Percentiles rank a stretch among this genome's conserved stretches.
Conservation (phyloP, 2,113 vertebrate species). For the Hemichromis elongatus region DNA sequence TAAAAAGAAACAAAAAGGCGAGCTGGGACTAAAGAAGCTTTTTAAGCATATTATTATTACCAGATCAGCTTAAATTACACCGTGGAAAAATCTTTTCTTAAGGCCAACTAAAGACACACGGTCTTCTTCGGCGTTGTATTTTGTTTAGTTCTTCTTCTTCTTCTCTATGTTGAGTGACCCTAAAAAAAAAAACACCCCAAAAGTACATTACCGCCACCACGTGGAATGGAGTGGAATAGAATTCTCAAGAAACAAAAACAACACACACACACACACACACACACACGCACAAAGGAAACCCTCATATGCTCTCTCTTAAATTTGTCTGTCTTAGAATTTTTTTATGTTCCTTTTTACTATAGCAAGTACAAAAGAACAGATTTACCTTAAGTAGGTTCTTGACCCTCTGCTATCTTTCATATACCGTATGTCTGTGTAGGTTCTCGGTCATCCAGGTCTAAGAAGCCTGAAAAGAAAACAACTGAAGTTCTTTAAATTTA, state of each 20-base stretch:
- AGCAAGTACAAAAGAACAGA: not conserved
- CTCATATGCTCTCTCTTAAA: not conserved
- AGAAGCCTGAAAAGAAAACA: not conserved
- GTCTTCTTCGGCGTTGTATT: not conserved
- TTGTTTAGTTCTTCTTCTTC: not conserved
- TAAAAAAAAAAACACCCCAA: not conserved
- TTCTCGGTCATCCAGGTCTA: not conserved
- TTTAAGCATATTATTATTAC: not conserved
- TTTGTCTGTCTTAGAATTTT: not conserved
- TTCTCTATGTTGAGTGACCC: not conserved
- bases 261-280: not conserved
- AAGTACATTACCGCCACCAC: not conserved
- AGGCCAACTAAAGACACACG: not conserved
- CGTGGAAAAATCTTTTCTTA: not conserved
- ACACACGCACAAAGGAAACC: not conserved
- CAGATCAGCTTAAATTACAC: not conserved
- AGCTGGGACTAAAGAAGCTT: not conserved
- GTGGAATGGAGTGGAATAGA: not conserved
- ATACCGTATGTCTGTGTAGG: not conserved
- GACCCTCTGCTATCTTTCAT: not conserved
- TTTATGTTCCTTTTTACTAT: not conserved
- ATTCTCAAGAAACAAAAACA: not conserved
- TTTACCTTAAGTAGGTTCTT: not conserved
- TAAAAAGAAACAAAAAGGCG: not conserved
- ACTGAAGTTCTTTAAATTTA: no score